Evolutionary conservation across 2,113 vertebrate species (phyloP).

Genomic region (Antechinus stuartii): DNA sequence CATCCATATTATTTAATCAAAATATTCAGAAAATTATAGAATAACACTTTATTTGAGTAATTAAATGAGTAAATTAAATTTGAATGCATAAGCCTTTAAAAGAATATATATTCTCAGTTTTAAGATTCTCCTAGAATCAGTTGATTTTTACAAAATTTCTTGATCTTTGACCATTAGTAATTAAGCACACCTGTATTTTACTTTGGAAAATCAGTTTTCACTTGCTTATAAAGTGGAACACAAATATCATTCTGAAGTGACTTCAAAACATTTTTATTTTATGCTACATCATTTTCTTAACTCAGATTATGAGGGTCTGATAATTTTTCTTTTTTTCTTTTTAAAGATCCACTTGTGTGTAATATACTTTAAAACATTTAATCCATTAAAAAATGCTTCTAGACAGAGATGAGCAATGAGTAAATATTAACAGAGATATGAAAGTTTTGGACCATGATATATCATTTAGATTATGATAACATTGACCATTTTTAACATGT

Average conservation of each 20-base stretch:
- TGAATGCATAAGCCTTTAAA: background rate
- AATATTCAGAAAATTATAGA: conserved; percentile 1
- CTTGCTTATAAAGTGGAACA: background rate
- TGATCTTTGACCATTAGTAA: background rate
- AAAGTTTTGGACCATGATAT: background rate
- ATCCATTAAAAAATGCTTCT: background rate
- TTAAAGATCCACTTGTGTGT: background rate
- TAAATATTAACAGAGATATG: background rate
- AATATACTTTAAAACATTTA: background rate
- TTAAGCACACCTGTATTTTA: background rate
- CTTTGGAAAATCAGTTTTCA: background rate
- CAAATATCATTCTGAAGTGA: background rate
- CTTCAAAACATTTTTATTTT: background rate
- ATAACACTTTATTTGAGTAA: background rate
- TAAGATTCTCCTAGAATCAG: background rate
- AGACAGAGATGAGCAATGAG: background rate
- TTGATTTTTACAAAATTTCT: background rate
- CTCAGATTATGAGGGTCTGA: background rate
- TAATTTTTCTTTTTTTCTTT: background rate
- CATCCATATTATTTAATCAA: conserved; percentile 9
- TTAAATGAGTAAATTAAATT: background rate
- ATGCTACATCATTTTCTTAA: background rate
- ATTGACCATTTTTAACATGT: background rate
- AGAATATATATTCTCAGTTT: background rate
- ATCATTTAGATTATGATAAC: background rate